These are phyloP conservation scores for Kradibia gibbosae DNA, from an alignment of 1,140 invertebrate genomes.

Conservation along the genomic window DNA sequence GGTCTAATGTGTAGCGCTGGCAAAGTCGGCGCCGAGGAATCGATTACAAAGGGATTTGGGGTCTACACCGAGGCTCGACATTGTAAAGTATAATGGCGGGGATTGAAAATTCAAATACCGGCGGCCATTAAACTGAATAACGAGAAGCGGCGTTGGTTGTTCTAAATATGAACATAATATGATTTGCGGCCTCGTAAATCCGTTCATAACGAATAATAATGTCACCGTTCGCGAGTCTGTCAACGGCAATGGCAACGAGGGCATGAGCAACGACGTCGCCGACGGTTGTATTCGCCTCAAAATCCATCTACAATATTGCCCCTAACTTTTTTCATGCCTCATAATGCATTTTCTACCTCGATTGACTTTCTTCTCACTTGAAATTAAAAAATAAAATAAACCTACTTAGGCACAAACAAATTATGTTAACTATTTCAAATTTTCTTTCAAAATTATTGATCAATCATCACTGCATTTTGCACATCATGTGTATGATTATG, in stretches of 20 bases:
- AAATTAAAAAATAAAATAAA: constrained; percentile 75
- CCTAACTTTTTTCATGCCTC: constrained; percentile 61
- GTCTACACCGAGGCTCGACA: constrained; percentile 35
- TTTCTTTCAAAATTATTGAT: too few relatives aligned
- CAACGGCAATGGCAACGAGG: constrained; percentile 26
- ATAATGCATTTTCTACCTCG: constrained; percentile 57
- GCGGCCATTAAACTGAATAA: constrained; percentile 72
- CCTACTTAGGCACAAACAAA: constrained; percentile 33
- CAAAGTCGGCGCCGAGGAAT: constrained; percentile 7
- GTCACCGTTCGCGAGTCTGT: constrained; percentile 60
- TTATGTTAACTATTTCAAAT: too few relatives aligned
- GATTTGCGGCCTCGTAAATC: constrained; percentile 74
- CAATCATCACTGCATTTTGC: too few relatives aligned
- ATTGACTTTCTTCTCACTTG: constrained; percentile 48
- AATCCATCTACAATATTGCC: constrained; percentile 71
- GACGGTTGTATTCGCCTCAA: constrained; percentile 54
- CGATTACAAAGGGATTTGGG: background rate
- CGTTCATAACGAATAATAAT: constrained; percentile 74
- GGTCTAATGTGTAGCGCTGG: background rate
- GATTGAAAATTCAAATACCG: constrained; percentile 73
- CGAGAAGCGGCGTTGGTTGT: constrained; percentile 66
- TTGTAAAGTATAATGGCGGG: constrained; percentile 52
- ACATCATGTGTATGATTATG: too few relatives aligned
- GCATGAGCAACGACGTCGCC: constrained; percentile 33
- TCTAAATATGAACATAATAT: constrained; percentile 73